A percentile compares a stretch with the other conserved stretches of the same genome.
phyloP scores from a whole-genome alignment of 2,113 vertebrate genomes.

The Picathartes gymnocephalus region DNA sequence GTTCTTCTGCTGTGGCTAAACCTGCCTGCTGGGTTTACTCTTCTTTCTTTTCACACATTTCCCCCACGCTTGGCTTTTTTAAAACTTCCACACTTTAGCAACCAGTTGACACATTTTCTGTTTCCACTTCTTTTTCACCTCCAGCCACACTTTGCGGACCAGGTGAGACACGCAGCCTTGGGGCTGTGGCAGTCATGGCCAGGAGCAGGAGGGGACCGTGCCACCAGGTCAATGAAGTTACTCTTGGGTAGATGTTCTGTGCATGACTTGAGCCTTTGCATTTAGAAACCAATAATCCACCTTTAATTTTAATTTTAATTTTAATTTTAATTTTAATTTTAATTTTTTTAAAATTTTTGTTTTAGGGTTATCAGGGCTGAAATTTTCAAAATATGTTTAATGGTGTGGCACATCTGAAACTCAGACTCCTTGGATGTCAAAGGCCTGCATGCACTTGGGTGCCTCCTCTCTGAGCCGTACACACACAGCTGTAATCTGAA shows the following conservation, averaged over 20 bases:
- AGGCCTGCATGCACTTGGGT: neutral
- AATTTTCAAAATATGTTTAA: neutral
- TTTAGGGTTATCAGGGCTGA: neutral
- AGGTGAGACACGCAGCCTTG: accelerated
- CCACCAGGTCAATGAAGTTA: neutral
- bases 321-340: no score
- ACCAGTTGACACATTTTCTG: neutral
- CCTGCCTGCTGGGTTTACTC: neutral
- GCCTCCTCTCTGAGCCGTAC: neutral
- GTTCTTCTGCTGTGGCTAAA: neutral
- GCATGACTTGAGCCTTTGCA: neutral
- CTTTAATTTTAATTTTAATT: no score
- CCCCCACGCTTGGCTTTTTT: neutral
- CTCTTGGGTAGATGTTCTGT: neutral
- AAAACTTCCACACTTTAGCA: neutral
- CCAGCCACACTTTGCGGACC: neutral
- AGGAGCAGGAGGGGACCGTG: neutral
- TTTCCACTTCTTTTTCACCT: neutral
- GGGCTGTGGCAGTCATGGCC: neutral
- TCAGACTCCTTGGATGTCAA: neutral
- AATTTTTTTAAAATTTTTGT: no score
- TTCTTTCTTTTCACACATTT: neutral
- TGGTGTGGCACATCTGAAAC: neutral
- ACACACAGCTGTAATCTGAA: neutral
- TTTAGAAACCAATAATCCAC: neutral